Evolutionary conservation across 2,888 invertebrate genomes (phyloP), one percentile per base, ranked within the genome.

Genomic region (Microctonus hyperodae): DNA sequence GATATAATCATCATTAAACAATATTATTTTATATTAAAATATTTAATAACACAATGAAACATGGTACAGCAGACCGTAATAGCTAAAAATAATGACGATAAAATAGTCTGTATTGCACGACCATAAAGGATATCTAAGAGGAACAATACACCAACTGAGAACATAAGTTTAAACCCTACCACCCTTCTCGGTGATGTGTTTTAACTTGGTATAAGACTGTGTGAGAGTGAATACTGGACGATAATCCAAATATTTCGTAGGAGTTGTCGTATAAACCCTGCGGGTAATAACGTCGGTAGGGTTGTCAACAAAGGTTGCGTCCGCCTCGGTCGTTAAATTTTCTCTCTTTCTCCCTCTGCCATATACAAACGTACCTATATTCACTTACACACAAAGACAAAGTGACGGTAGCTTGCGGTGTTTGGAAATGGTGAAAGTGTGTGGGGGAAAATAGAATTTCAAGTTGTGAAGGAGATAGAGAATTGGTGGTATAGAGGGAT

Each of bases 301-400:
- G 76, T 74, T 75, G 75, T 77, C 78, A 77, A 79, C 78, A 77
- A 76, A 76, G 75, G 74, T 76, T 72, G 69, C 63, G 70, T 61
- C 64, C 69, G 69, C 70, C 73, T 69, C 51, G 75, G 72, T 80
- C 79, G 79, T 80, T 80, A 79, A 79, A 77, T 75, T 55, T 33
- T 31, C 20, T 40, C 23, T 35, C 16, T 3, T 3, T 44, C 16
- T 44, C 44, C n/a, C n/a, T 16, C 16, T 44, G 16, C 44, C 44
- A 9, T 20, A 44, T 44, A 44, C 44, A 44, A 16, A 44, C 44
- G n/a, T 44, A 13, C 6, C 37, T 6, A 37, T 11, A 37, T 13
- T 2, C 11, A 35, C 35, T 1, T 10, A 35, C 35, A 35, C 6
- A 44, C 44, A 44, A 16, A 44, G 16, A 7, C 2, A 16, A 44